phyloP scores from a whole-genome alignment of 1,140 invertebrate genomes.

The Pseudomyrmex dendroicus region DNA sequence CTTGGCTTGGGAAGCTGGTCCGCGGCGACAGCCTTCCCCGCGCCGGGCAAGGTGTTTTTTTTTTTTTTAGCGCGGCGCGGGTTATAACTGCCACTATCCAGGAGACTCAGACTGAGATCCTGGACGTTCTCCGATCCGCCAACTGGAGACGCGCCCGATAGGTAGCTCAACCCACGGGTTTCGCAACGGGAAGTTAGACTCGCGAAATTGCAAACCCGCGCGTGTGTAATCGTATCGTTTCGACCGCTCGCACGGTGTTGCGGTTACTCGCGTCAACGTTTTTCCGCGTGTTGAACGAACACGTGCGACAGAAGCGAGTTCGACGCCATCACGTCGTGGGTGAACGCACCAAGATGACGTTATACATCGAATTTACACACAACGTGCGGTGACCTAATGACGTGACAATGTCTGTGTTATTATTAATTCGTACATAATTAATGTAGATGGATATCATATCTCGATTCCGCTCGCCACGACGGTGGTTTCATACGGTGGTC shows the following conservation, averaged over 20 bases:
- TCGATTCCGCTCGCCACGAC: constrained; percentile 40
- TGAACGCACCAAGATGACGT: neutral
- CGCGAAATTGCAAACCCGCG: neutral
- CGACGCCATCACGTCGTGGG: neutral
- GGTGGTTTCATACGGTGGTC: constrained; percentile 43
- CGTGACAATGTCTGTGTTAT: constrained; percentile 55
- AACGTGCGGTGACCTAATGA: constrained; percentile 43
- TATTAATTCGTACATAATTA: constrained; percentile 59
- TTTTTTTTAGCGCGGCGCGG: neutral
- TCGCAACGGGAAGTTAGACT: neutral
- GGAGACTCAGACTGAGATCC: too few species aligned
- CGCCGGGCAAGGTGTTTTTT: too few species aligned
- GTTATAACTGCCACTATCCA: constrained; percentile 12
- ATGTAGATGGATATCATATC: constrained; percentile 16
- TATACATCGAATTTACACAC: constrained; percentile 34
- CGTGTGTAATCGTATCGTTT: neutral
- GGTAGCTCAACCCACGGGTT: too few species aligned
- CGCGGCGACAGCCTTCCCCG: neutral
- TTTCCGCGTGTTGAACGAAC: constrained; percentile 10
- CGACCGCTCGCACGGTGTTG: neutral
- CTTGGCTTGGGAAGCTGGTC: constrained; percentile 1
- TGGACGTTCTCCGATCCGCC: too few species aligned
- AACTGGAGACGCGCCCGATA: too few species aligned
- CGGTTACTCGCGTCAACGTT: constrained; percentile 34
- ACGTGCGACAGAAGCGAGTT: neutral